Conservation (phyloP, 2,888 invertebrate species). For the Altica lythri region DNA sequence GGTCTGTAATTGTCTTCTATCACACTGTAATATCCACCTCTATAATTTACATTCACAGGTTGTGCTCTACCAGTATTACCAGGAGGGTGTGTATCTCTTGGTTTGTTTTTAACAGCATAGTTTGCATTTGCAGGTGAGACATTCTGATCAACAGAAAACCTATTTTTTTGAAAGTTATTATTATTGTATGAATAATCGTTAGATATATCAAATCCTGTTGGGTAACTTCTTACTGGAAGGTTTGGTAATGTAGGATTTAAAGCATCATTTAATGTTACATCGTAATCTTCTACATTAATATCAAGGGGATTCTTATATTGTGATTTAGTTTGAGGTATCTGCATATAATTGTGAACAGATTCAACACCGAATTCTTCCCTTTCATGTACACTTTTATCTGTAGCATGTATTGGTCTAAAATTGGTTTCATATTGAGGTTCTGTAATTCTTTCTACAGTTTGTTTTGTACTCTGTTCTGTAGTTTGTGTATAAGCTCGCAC, state of each 20-base stretch:
- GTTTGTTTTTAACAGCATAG: conserved; percentile 45
- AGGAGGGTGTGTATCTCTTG: conserved; percentile 30
- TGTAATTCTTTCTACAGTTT: conserved; percentile 35
- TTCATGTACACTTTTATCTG: conserved; percentile 5
- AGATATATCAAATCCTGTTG: conserved; percentile 63
- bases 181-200: conserved; percentile 44
- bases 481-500: conserved; percentile 46
- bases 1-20: conserved; percentile 43
- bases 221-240: conserved; percentile 58
- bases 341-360: conserved; percentile 29
- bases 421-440: conserved; percentile 44
- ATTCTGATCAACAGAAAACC: conserved; percentile 47
- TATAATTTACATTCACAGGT: conserved; percentile 29
- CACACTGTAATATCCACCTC: conserved; percentile 34
- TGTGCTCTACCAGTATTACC: neutral
- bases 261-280: conserved; percentile 81
- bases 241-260: conserved; percentile 73
- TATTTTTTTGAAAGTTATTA: conserved; percentile 46
- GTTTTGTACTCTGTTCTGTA: conserved; percentile 21
- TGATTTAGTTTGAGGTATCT: conserved; percentile 61
- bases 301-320: conserved; percentile 65
- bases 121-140: conserved; percentile 47
- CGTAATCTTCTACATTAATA: conserved; percentile 65
- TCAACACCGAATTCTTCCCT: conserved; percentile 3
- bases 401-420: conserved; percentile 7